Evolutionary conservation across 2,113 vertebrate genomes (phyloP).

Genomic region (Nipponia nippon): DNA sequence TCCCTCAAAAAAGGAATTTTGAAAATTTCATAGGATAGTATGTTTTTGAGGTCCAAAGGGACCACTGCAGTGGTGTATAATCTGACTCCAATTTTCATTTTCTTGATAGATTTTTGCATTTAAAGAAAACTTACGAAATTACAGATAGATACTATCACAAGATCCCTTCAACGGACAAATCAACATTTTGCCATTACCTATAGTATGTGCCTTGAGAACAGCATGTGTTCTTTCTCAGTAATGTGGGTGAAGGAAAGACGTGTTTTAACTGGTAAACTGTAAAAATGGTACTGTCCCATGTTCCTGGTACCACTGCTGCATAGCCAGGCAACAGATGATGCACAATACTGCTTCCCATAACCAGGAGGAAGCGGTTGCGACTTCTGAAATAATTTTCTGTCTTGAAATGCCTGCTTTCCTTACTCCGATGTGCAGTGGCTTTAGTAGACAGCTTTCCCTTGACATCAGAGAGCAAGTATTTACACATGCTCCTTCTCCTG

Average conservation of each 20-base stretch:
- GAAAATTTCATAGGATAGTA: fast-evolving
- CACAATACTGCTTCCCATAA: background rate
- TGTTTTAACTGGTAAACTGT: background rate
- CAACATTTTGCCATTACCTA: fast-evolving
- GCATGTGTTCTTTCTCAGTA: fast-evolving
- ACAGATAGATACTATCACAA: background rate
- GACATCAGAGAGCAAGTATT: background rate
- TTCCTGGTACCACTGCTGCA: background rate
- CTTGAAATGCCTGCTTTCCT: background rate
- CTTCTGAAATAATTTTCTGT: background rate
- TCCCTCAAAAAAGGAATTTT: background rate
- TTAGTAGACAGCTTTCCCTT: background rate
- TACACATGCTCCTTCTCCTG: background rate
- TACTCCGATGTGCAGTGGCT: background rate
- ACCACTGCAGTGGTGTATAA: background rate
- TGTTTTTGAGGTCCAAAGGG: background rate
- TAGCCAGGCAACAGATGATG: background rate
- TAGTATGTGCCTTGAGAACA: fast-evolving
- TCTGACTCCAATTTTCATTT: background rate
- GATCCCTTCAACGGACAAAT: background rate
- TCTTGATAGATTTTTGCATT: background rate
- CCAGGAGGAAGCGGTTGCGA: background rate
- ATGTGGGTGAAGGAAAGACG: fast-evolving
- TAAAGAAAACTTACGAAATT: background rate
- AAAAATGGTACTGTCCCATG: no score